phyloP scores from a whole-genome alignment of 2,888 invertebrate genomes.

The Drosophila aldrichi region DNA sequence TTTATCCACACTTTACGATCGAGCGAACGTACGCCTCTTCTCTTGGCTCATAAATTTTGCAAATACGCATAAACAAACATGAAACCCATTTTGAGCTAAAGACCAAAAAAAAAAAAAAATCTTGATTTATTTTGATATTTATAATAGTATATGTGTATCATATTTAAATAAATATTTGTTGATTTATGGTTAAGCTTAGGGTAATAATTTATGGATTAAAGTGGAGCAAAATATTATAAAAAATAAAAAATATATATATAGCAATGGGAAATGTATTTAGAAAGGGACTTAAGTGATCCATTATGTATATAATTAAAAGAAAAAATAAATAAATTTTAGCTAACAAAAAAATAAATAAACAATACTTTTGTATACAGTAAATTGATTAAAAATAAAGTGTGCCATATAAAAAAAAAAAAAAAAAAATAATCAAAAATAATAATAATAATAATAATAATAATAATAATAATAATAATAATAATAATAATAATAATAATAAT shows the following conservation, averaged over 20 bases:
- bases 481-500: too few relatives aligned
- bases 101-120: conserved; percentile 2
- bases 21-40: conserved; percentile 46
- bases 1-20: conserved; percentile 54
- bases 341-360: too few relatives aligned
- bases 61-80: conserved; percentile 14
- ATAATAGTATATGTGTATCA: background rate
- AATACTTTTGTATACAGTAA: too few relatives aligned
- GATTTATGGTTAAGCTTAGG: conserved; percentile 56
- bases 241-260: background rate
- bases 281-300: background rate
- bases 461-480: too few relatives aligned
- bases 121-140: background rate
- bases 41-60: conserved; percentile 45
- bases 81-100: conserved; percentile 23
- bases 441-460: too few relatives aligned
- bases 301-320: background rate
- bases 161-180: conserved; percentile 28
- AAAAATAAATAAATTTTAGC: too few relatives aligned
- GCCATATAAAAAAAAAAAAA: too few relatives aligned
- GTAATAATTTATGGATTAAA: conserved; percentile 43
- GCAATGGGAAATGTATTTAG: background rate
- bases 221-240: background rate
- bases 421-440: too few relatives aligned
- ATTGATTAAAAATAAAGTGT: too few relatives aligned